Percentiles rank a stretch among this genome's conserved stretches.
These are phyloP conservation scores for Cyphomyrmex costatus DNA, from an alignment of 1,140 invertebrate genomes.

Conservation along the genomic window DNA sequence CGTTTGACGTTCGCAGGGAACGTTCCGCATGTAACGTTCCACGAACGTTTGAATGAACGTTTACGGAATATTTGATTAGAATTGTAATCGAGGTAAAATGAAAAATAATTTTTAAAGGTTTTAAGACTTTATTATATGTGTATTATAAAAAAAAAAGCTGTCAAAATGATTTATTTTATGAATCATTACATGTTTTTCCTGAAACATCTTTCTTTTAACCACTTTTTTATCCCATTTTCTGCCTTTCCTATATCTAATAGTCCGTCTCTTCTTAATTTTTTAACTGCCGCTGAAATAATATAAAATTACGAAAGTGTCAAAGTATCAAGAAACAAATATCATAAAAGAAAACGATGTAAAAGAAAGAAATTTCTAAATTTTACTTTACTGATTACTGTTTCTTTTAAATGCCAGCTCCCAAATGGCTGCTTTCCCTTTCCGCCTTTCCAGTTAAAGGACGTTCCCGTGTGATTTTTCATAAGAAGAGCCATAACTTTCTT, in stretches of 20 bases:
- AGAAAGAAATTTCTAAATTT: background rate
- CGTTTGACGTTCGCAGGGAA: background rate
- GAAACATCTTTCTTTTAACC: too few species aligned
- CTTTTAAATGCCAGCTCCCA: background rate
- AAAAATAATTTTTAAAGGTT: background rate
- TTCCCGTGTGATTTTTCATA: background rate
- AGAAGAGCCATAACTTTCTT: background rate
- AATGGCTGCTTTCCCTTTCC: background rate
- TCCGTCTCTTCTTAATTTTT: background rate
- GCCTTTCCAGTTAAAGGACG: background rate
- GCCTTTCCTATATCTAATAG: background rate
- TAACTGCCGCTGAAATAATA: background rate
- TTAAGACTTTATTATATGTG: background rate
- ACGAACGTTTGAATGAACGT: background rate
- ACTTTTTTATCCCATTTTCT: background rate
- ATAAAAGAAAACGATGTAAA: background rate
- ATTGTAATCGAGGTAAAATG: background rate
- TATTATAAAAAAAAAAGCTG: too few species aligned
- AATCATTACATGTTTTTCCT: background rate
- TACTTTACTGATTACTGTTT: background rate
- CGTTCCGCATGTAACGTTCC: background rate
- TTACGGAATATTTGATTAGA: background rate
- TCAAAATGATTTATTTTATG: background rate
- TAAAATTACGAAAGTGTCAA: background rate
- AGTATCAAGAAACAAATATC: background rate